Base-by-base conservation (phyloP, 2,888 invertebrate species). In the Latheticus oryzae region DNA sequence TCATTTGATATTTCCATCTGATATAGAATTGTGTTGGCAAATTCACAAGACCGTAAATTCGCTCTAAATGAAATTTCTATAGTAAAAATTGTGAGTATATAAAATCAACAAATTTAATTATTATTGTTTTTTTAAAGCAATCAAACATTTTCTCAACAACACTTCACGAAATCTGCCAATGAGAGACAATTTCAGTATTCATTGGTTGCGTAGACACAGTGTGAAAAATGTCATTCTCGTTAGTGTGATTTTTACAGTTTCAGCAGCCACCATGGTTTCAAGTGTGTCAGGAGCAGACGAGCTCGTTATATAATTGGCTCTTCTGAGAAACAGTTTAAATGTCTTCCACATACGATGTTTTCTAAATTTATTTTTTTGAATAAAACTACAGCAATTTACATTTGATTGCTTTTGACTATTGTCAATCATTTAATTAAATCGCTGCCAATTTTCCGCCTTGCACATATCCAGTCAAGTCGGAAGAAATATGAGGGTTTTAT, bases 251-350 rank as follows among this genome's bases (percentile, higher is more conserved):
- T 53, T 53, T 45, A 42, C 50, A 52, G 23, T 52, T 52, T 16
- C 32, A 7, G 12, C 45, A 51, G 7, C 30, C 35, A 15, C n/a
- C 47, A 47, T 32, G 47, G 40, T 40, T 38, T 40, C 24, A 48
- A 56, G 12, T 23, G 40, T 50, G 56, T 56, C 56, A 48, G 32
- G 19, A 48, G 23, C 56, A 56, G 56, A 56, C 42, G 56, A 48
- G 40, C 13, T 50, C 40, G 56, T 56, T 32, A 33, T 50, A 50
- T 50, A 56, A 56, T 56, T 56, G 56, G 38, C 40, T 42, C 56
- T 48, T 56, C 32, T 56, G 45, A 48, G 38, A 38, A 50, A 48
- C 50, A 40, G 21, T 50, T 26, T 47, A 48, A 56, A 54, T 21
- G n/a, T n/a, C 40, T 47, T 26, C 19, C 55, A 38, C n/a, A n/a